phyloP scores from a whole-genome alignment of 1,140 invertebrate species.

The Aphelinus atriplicis region DNA sequence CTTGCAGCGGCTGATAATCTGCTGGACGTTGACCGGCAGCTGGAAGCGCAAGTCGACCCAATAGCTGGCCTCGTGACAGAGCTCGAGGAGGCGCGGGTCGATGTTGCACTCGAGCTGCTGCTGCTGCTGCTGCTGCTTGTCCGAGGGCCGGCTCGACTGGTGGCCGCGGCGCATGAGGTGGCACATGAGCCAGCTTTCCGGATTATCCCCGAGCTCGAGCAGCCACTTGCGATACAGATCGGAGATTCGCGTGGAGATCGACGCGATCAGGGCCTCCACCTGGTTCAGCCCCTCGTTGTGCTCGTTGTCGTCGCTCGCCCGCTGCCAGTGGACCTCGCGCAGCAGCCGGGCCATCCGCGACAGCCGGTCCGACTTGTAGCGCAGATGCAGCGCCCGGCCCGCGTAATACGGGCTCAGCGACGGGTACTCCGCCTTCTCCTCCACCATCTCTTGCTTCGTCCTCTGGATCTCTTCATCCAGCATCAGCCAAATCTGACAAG shows the following conservation, averaged over 20 bases:
- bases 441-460: slow-evolving; percentile 76
- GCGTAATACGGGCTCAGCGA: slow-evolving; percentile 75
- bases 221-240: slow-evolving; percentile 74
- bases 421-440: slow-evolving; percentile 71
- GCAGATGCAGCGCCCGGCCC: slow-evolving; percentile 74
- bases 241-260: slow-evolving; percentile 55
- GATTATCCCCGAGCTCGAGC: slow-evolving; percentile 68
- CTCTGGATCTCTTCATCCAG: slow-evolving; percentile 81
- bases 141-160: slow-evolving; percentile 68
- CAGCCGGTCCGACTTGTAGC: slow-evolving; percentile 72
- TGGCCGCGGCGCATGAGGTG: slow-evolving; percentile 77
- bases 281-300: slow-evolving; percentile 2
- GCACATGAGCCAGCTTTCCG: slow-evolving; percentile 73
- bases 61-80: slow-evolving; percentile 75
- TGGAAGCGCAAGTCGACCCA: slow-evolving; percentile 75
- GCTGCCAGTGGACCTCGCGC: slow-evolving; percentile 3
- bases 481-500: slow-evolving; percentile 75
- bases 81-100: slow-evolving; percentile 69
- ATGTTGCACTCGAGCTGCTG: slow-evolving; percentile 81
- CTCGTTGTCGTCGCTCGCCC: not conserved
- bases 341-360: not conserved
- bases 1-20: slow-evolving; percentile 73
- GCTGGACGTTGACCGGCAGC: slow-evolving; percentile 71
- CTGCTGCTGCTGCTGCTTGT: slow-evolving; percentile 60
- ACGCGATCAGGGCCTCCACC: slow-evolving; percentile 1